Percentiles rank a stretch among this genome's conserved stretches.
Evolutionary conservation across 2,797 vertebrate genomes (phyloP).

Genomic region (Crotalus adamanteus): DNA sequence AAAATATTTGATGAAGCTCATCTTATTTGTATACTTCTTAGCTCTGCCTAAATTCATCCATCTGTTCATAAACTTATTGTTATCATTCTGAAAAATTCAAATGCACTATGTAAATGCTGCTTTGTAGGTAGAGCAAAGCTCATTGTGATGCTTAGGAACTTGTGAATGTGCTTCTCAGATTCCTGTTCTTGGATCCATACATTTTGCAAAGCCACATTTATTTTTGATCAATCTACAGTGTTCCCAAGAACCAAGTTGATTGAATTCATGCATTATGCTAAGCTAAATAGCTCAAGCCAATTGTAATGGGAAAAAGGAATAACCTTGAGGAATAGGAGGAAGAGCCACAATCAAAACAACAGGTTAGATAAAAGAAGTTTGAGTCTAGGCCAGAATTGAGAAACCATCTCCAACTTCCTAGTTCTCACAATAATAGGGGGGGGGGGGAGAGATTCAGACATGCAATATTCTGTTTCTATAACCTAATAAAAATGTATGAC

Average conservation of each 20-base stretch:
- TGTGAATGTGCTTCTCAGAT: not conserved
- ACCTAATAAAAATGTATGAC: not conserved
- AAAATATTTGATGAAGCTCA: not conserved
- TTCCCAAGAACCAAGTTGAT: not conserved
- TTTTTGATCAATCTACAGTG: not conserved
- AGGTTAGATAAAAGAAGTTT: not conserved
- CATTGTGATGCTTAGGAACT: not conserved
- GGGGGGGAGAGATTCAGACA: not conserved
- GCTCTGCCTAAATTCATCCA: not conserved
- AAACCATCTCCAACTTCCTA: not conserved
- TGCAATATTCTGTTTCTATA: not conserved
- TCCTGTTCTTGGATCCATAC: not conserved
- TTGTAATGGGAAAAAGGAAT: not conserved
- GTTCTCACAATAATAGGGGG: not conserved
- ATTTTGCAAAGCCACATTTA: not conserved
- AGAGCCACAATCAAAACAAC: not conserved
- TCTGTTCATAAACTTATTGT: not conserved
- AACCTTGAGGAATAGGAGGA: not conserved
- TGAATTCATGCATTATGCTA: not conserved
- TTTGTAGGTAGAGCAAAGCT: not conserved
- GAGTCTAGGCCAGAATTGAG: not conserved
- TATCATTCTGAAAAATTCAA: not conserved
- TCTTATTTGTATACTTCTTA: not conserved
- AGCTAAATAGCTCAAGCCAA: not conserved
- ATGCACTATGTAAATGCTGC: not conserved